phyloP scores from a whole-genome alignment of 2,888 invertebrate genomes.

The Kryphioiulus occultus region DNA sequence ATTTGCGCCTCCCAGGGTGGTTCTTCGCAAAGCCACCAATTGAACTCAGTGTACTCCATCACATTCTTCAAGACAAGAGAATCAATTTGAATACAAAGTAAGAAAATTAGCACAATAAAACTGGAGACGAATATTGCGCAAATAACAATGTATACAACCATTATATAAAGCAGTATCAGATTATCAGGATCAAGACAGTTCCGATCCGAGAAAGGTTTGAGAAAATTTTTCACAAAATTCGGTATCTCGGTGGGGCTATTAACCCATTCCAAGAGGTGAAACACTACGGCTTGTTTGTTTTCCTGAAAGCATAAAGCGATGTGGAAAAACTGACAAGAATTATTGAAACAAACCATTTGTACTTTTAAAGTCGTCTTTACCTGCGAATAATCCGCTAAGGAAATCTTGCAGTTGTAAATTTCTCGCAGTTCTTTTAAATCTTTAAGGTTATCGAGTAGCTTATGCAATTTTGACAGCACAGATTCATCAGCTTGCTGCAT shows the following conservation, averaged over 20 bases:
- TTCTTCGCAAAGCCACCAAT: slow-evolving; percentile 33
- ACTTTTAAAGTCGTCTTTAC: neutral
- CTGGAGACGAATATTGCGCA: neutral
- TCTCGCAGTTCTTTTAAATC: slow-evolving; percentile 25
- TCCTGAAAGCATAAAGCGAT: neutral
- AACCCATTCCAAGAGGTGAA: slow-evolving; percentile 31
- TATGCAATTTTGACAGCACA: neutral
- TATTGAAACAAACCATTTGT: neutral
- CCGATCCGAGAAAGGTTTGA: neutral
- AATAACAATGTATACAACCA: neutral
- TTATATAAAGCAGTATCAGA: neutral
- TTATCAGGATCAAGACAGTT: neutral
- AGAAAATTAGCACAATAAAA: neutral
- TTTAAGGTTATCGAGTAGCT: neutral
- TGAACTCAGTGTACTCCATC: slow-evolving; percentile 22
- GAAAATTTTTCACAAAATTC: neutral
- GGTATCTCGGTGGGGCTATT: slow-evolving; percentile 13
- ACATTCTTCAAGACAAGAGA: neutral
- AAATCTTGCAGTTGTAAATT: slow-evolving; percentile 31
- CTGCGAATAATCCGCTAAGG: slow-evolving; percentile 37
- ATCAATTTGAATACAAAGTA: neutral
- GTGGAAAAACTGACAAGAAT: neutral
- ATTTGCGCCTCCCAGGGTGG: slow-evolving; percentile 41
- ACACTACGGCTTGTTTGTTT: slow-evolving; percentile 29
- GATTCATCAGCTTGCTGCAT: neutral